phyloP scores from a whole-genome alignment of 2,113 vertebrate genomes.

The Ctenodactylus gundi region DNA sequence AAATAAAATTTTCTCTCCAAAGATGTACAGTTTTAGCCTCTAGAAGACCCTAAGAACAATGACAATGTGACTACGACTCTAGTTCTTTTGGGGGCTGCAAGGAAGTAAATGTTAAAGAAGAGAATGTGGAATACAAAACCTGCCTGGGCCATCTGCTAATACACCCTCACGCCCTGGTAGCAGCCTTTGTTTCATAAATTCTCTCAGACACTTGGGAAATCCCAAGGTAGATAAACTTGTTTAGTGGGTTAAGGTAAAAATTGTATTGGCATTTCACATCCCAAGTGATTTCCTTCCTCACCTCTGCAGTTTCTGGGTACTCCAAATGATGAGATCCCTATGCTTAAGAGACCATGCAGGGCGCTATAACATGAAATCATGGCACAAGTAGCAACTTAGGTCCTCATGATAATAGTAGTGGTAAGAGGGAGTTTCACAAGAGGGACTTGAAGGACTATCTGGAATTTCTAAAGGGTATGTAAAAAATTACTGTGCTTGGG shows the following conservation, averaged over 20 bases:
- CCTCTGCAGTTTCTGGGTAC: background rate
- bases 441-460: background rate
- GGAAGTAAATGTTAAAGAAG: background rate
- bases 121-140: background rate
- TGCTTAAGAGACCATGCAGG: background rate
- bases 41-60: background rate
- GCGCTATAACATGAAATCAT: background rate
- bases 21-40: background rate
- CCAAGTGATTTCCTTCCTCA: background rate
- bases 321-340: background rate
- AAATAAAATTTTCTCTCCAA: constrained; percentile 25
- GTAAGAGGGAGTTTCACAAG: background rate
- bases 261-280: background rate
- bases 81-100: background rate
- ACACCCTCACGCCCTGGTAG: background rate
- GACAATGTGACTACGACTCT: background rate
- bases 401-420: too few species aligned
- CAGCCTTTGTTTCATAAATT: background rate
- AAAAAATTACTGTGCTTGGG: too few species aligned
- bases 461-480: too few species aligned
- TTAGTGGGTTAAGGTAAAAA: constrained; percentile 38
- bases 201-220: constrained; percentile 53
- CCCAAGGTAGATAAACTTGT: constrained; percentile 35
- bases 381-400: background rate
- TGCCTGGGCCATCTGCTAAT: background rate